Evolutionary conservation across 1,140 invertebrate species (phyloP).

Genomic region (Patella vulgata): DNA sequence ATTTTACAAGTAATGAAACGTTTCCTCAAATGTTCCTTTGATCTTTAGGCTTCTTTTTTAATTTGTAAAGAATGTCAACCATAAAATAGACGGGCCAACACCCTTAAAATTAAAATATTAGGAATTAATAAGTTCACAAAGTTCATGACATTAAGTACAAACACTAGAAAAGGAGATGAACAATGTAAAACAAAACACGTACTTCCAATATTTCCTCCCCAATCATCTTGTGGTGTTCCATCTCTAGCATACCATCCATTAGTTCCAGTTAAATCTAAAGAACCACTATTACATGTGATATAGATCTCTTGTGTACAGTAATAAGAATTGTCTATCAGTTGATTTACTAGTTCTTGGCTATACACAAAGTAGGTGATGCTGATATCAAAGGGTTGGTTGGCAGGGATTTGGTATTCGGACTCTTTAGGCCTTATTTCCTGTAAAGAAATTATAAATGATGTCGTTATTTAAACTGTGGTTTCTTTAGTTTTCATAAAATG

Average conservation of each 20-base stretch:
- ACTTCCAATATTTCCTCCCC: slow-evolving; percentile 25
- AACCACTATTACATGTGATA: slow-evolving; percentile 31
- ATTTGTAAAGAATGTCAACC: too few species aligned
- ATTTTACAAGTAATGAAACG: too few species aligned
- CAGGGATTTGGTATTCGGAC: slow-evolving; percentile 12
- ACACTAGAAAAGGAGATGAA: too few species aligned
- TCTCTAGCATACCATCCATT: slow-evolving; percentile 17
- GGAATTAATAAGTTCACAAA: too few species aligned
- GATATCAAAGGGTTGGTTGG: slow-evolving; percentile 11
- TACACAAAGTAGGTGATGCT: slow-evolving; percentile 32
- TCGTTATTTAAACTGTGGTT: too few species aligned
- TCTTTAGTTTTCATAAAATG: slow-evolving; percentile 2
- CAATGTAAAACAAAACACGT: slow-evolving; percentile 7
- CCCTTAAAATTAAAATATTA: too few species aligned
- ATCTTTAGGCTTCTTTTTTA: too few species aligned
- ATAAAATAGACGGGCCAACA: too few species aligned
- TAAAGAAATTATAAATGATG: slow-evolving; percentile 4
- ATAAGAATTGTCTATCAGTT: slow-evolving; percentile 24
- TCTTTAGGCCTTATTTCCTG: slow-evolving; percentile 30
- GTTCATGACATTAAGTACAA: too few species aligned
- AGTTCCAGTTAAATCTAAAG: slow-evolving; percentile 6
- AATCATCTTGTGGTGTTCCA: slow-evolving; percentile 7
- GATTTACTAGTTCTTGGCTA: slow-evolving; percentile 12
- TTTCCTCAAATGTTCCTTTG: too few species aligned
- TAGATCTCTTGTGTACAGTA: slow-evolving; percentile 45